Conservation (phyloP, 2,888 invertebrate genomes). For the Micropterix aruncella region DNA sequence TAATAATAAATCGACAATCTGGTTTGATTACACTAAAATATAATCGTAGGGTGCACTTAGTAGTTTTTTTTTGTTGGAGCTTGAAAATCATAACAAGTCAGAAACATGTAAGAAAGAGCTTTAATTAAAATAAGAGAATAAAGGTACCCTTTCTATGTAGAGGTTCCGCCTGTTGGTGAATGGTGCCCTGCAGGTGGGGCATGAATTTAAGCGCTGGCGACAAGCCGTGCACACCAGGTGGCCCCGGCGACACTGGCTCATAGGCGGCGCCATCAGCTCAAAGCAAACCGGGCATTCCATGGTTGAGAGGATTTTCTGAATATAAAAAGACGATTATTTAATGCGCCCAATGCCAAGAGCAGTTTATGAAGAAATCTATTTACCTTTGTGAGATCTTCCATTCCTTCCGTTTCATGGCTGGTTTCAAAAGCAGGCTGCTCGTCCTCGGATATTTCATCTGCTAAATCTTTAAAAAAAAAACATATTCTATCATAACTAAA, state of each 20-base stretch:
- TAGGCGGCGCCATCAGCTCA: constrained; percentile 46
- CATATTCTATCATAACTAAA: not conserved
- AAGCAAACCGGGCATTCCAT: constrained; percentile 51
- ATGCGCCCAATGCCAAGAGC: not conserved
- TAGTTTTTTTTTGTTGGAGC: too few relatives aligned
- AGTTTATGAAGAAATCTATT: not conserved
- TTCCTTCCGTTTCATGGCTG: not conserved
- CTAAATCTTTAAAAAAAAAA: not conserved
- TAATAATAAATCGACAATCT: too few relatives aligned
- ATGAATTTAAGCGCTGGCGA: constrained; percentile 36
- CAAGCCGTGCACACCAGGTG: constrained; percentile 45
- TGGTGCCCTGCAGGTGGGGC: constrained; percentile 44
- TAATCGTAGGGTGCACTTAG: too few relatives aligned
- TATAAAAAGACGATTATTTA: too few relatives aligned
- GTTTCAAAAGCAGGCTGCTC: not conserved
- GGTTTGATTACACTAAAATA: too few relatives aligned
- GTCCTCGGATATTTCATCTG: not conserved
- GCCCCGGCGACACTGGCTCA: constrained; percentile 47
- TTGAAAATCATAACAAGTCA: too few relatives aligned
- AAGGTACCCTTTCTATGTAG: constrained; percentile 36
- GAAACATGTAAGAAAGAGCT: too few relatives aligned
- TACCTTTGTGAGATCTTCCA: not conserved
- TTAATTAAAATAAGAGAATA: not conserved
- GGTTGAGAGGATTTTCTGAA: constrained; percentile 26
- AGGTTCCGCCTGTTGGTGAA: constrained; percentile 36